These are phyloP conservation scores for Ciona savignyi DNA, from an alignment of 23 tunicate species.

Conservation along the genomic window DNA sequence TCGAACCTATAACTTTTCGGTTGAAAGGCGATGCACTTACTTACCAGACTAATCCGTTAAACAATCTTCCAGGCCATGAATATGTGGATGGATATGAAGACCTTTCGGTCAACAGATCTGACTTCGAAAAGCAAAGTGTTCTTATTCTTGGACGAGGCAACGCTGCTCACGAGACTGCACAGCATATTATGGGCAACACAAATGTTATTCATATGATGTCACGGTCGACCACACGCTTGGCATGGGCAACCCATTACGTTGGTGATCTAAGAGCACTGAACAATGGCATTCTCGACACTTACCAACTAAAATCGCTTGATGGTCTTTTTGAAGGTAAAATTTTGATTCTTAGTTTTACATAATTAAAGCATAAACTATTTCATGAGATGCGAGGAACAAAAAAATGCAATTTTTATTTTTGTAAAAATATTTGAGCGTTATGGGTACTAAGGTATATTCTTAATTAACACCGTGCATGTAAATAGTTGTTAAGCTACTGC, in stretches of 20 bases:
- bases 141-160: constrained; percentile 23
- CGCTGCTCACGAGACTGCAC: constrained; percentile 17
- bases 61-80: constrained; percentile 1
- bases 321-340: constrained; percentile 10
- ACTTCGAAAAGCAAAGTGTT: constrained; percentile 22
- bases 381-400: no score
- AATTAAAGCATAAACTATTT: no score
- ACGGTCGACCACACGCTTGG: neutral
- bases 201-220: constrained; percentile 21
- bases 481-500: no score
- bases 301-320: constrained; percentile 2
- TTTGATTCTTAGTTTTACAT: no score
- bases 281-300: constrained; percentile 17
- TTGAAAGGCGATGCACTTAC: no score
- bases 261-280: constrained; percentile 29
- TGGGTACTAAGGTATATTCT: no score
- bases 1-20: no score
- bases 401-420: no score
- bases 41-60: no score
- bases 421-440: no score
- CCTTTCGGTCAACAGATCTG: neutral
- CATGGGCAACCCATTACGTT: constrained; percentile 17
- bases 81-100: constrained; percentile 15
- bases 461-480: no score
- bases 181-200: constrained; percentile 12